Conservation (phyloP, 2,888 invertebrate genomes). For the Reticulitermes lucifugus region DNA sequence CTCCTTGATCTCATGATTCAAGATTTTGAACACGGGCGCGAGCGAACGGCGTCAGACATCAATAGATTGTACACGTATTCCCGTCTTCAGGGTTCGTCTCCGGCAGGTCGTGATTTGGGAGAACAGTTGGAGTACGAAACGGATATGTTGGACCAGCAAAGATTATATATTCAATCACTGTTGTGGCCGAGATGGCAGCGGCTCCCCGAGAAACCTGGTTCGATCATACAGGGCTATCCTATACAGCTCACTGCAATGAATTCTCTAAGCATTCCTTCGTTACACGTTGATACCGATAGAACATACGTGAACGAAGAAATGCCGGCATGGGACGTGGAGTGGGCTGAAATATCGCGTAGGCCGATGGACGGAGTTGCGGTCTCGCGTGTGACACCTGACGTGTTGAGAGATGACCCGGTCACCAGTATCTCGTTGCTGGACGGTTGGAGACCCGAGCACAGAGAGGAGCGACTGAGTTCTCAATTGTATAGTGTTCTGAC, state of each 20-base stretch:
- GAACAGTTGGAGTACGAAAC: constrained; percentile 8
- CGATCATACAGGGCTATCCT: not conserved
- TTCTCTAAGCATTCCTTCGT: not conserved
- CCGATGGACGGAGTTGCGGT: too few species aligned
- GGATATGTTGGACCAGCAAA: not conserved
- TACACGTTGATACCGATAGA: too few species aligned
- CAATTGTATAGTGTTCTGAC: too few species aligned
- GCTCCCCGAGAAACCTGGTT: not conserved
- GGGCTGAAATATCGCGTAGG: too few species aligned
- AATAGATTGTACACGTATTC: not conserved
- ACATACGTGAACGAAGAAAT: too few species aligned
- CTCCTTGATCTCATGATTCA: constrained; percentile 1
- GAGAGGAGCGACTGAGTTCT: too few species aligned
- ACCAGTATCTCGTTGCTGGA: too few species aligned
- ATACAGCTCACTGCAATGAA: not conserved
- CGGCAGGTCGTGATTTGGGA: not conserved
- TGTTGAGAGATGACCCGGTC: too few species aligned
- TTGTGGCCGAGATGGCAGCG: not conserved
- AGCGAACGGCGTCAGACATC: not conserved
- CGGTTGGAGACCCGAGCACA: too few species aligned
- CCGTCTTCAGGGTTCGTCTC: not conserved
- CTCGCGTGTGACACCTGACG: too few species aligned
- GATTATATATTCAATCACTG: not conserved
- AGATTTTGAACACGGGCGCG: not conserved
- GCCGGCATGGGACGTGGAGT: too few species aligned